Percentiles rank a stretch among this genome's conserved stretches.
Evolutionary conservation across 2,113 vertebrate species (phyloP).

Genomic region (Gopherus evgoodei): DNA sequence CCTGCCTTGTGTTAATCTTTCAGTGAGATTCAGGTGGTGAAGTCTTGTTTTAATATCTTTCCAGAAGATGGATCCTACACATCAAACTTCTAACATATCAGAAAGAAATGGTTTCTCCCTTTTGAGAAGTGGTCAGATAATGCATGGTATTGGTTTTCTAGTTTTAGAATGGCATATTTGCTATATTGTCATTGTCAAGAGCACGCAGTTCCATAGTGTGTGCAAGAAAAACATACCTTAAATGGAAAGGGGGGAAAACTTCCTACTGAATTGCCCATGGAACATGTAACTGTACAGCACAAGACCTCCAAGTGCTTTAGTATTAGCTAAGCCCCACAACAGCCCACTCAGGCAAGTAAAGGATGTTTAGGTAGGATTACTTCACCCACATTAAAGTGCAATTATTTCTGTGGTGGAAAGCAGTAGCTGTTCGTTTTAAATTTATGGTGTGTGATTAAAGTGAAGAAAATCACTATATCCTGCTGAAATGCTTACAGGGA

Average conservation of each 20-base stretch:
- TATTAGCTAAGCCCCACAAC: background rate
- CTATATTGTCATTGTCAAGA: background rate
- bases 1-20: background rate
- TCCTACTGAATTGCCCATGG: background rate
- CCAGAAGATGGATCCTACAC: background rate
- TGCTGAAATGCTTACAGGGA: background rate
- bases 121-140: background rate
- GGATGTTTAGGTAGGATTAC: background rate
- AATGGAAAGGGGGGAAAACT: background rate
- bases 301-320: fast-evolving
- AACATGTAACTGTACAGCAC: background rate
- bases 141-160: fast-evolving
- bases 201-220: background rate
- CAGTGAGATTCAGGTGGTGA: background rate
- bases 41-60: background rate
- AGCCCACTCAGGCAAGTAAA: background rate
- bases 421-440: background rate
- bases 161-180: background rate
- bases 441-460: background rate
- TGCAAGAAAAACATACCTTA: background rate
- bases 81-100: background rate
- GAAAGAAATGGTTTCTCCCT: background rate
- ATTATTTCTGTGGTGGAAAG: background rate
- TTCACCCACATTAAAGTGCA: fast-evolving
- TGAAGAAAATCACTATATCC: background rate